Evolutionary conservation across 1,140 invertebrate genomes (phyloP).

Genomic region (Bradynema listronoti): DNA sequence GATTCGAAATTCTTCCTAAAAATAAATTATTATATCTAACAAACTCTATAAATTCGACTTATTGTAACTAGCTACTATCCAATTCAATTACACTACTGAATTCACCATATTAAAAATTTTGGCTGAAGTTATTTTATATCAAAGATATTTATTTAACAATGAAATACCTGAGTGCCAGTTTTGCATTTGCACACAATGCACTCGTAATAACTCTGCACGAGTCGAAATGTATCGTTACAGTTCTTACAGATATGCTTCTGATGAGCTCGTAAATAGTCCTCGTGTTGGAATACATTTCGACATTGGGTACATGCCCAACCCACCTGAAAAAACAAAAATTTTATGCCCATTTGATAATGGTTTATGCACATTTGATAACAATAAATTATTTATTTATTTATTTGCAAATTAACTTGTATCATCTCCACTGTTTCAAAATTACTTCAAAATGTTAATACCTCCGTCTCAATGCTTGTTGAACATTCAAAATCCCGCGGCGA

Average conservation of each 20-base stretch:
- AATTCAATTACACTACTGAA: not conserved
- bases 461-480: slow-evolving; percentile 16
- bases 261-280: slow-evolving; percentile 46
- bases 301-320: slow-evolving; percentile 54
- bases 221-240: slow-evolving; percentile 39
- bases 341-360: slow-evolving; percentile 7
- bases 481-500: slow-evolving; percentile 28
- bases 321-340: slow-evolving; percentile 33
- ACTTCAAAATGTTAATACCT: slow-evolving; percentile 21
- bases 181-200: slow-evolving; percentile 38
- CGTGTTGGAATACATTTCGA: slow-evolving; percentile 53
- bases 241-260: slow-evolving; percentile 50
- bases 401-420: no score
- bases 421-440: no score
- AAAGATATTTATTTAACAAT: not conserved
- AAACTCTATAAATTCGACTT: not conserved
- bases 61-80: not conserved
- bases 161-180: slow-evolving; percentile 52
- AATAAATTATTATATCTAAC: slow-evolving; percentile 11
- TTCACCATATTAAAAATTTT: slow-evolving; percentile 2
- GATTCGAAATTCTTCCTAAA: slow-evolving; percentile 23
- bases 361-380: no score
- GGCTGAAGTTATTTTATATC: not conserved
- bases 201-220: slow-evolving; percentile 54
- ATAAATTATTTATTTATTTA: no score